phyloP scores from a whole-genome alignment of 2,113 vertebrate species.

The Upupa epops region DNA sequence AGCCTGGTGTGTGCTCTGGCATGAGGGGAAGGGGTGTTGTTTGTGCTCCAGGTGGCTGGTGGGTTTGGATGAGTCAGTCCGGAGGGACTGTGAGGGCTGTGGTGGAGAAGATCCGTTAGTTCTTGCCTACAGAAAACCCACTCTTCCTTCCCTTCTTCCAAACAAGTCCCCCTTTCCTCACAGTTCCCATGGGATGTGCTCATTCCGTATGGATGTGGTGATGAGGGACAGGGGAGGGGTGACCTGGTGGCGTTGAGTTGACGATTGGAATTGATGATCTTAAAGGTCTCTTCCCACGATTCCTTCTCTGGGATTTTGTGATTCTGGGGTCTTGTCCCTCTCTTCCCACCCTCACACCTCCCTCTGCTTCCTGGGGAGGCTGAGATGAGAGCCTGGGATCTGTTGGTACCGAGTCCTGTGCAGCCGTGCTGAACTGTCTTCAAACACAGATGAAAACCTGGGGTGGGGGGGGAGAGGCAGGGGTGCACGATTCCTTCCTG shows the following conservation, averaged over 20 bases:
- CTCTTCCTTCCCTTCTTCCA: neutral
- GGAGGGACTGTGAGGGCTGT: neutral
- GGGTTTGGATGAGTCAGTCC: slow-evolving; percentile 26
- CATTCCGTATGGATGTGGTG: too few relatives aligned
- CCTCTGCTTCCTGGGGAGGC: neutral
- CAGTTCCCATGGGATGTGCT: too few relatives aligned
- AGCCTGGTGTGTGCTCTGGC: too few relatives aligned
- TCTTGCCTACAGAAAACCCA: neutral
- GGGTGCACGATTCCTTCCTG: neutral
- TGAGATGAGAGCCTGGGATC: neutral
- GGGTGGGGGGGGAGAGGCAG: neutral
- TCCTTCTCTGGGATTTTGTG: too few relatives aligned
- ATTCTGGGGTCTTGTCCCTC: neutral
- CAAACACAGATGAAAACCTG: neutral
- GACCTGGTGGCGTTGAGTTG: too few relatives aligned
- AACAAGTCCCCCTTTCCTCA: neutral
- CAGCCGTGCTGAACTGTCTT: neutral
- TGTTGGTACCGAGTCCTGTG: neutral
- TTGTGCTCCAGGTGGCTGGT: slow-evolving; percentile 44
- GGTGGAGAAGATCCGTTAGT: neutral
- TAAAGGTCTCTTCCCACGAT: too few relatives aligned
- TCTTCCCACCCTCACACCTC: neutral
- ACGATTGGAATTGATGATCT: too few relatives aligned
- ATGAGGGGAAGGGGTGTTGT: too few relatives aligned
- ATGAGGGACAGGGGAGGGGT: too few relatives aligned